Evolutionary conservation across 2,797 vertebrate species (phyloP), one percentile per base, ranked within the genome.

Genomic region (Chaetophractus vellerosus): DNA sequence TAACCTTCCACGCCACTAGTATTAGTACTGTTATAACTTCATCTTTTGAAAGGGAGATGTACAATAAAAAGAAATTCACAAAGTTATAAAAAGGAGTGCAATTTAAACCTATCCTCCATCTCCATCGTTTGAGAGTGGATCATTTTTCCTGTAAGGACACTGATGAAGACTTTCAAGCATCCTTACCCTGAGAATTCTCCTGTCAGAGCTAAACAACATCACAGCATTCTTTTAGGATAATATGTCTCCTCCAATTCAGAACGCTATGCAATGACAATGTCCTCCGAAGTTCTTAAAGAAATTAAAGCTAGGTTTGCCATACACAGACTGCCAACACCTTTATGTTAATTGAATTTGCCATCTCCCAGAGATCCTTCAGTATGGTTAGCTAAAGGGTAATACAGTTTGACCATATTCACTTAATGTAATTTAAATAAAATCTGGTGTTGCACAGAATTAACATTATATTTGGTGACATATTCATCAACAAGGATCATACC

Each of bases 201-300:
- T 98, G 98, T 98, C 97, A 98, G 90, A 98, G 86, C 96, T 93
- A 97, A 98, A 98, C 96, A 98, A 97, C 97, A 97, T 98, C 97
- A 97, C 96, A 96, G 97, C 96, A 96, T 93, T 98, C 97, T 98
- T 98, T 97, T 80, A 95, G 92, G 97, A 95, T 98, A 98, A 98
- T 97, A 97, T 8, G 72, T 96, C 97, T 98, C 93, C 94, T 98
- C 97, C 97, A 93, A 95, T 88, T 96, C 97, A 93, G 88, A 98
- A 96, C 41, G 80, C 91, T 88, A 91, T 79, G 88, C 96, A 98
- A 96, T 98, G 96, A 96, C 97, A 97, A 68, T 84, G 94, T 96
- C 97, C 92, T 95, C 96, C 78, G 57, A 98, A 97, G 97, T 98
- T 98, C 97, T 97, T 96, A 97, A 78, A 96, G 93, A 92, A 96